Base-by-base conservation (phyloP, 1,140 invertebrate genomes). In the Campoletis sonorensis region DNA sequence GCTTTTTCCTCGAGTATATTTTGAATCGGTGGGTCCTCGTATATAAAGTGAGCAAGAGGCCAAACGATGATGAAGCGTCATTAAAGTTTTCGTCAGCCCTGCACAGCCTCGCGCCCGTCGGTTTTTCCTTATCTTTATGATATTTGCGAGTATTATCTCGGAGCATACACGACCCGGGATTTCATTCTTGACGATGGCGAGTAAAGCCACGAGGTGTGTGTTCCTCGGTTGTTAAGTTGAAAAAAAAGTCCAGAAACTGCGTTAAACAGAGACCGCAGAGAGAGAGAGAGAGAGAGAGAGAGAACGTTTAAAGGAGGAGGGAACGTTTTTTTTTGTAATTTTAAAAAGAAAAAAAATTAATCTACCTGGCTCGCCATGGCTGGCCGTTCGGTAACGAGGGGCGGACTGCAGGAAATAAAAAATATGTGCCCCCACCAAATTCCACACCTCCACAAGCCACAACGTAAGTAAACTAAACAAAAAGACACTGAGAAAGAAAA, bases 121-220 rank as follows among this genome's bases (percentile, higher is more conserved):
- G 11, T 26, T 75, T 51, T 51, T 75, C 37, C 86, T 91, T 92
- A 92, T 92, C 91, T 92, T 92, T 92, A 92, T 86, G 89, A 92
- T 92, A 91, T 92, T 92, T 92, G 90, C 90, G 83, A 86, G 83
- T 81, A 87, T 88, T 92, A 92, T 92, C 90, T 89, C 85, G 61
- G 75, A 76, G 84, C 83, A 85, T 84, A 90, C 87, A 87, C 81
- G 75, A 79, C 77, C 84, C 76, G 85, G 83, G 88, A 90, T 90
- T 88, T 89, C 81, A 82, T 82, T 80, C 80, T 64, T 64, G 73
- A 77, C 37, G 73, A 77, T 77, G 73, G 73, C 73, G 73, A 77
- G 73, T 54, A n/a, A 37, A 45, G 18, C 33, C 16, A 23, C 18
- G 21, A 16, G 61, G 49, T 64, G 13, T n/a, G 54, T 82, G 77